Base-by-base conservation (phyloP, 2,888 invertebrate genomes). In the Pristionchus fissidentatus region DNA sequence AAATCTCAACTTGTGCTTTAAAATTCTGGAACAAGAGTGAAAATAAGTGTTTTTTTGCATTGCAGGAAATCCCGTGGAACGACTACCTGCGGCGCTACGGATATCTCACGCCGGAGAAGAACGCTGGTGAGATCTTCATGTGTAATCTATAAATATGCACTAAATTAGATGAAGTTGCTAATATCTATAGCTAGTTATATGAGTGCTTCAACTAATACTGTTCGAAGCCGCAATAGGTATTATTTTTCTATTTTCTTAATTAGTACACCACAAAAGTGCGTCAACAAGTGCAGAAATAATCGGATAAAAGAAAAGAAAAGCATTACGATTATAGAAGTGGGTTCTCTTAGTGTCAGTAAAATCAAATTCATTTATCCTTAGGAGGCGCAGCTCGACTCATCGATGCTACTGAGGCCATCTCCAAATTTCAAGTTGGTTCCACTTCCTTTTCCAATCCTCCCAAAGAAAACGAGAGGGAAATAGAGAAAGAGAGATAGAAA, bases 1-100 rank as follows among this genome's bases (percentile, higher is more conserved):
- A 60, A 32, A 66, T 66, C 66, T 38, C 0, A 32, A 19, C 15
- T n/a, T 5, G 38, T 4, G 0, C 7, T n/a, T n/a, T n/a, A n/a
- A 66, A 13, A 22, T 55, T 55, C 22, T 10, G 7, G 3, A 38
- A 38, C 15, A 3, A 2, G 3, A 5, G 7, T n/a, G 22, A 19
- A 62, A 62, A 29, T 3, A 32, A 29, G 19, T 4, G 26, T 15
- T 10, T 19, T 32, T 66, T 35, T 62, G 4, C 10, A 10, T 38
- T 46, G 4, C 46, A 75, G 75, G 75, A 75, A 46, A 75, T 78
- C n/a, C 55, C 55, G 10, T 43, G 35, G 78, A 78, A 78, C 78
- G 78, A 78, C 55, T 78, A 55, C 38, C 55, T 78, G 26, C 35
- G 38, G 19, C 78, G 78, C 35, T 78, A 78, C 29, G 78, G 78